Percentiles rank a stretch among this genome's conserved stretches.
phyloP scores from a whole-genome alignment of 2,113 vertebrate species.

The Neogale vison region DNA sequence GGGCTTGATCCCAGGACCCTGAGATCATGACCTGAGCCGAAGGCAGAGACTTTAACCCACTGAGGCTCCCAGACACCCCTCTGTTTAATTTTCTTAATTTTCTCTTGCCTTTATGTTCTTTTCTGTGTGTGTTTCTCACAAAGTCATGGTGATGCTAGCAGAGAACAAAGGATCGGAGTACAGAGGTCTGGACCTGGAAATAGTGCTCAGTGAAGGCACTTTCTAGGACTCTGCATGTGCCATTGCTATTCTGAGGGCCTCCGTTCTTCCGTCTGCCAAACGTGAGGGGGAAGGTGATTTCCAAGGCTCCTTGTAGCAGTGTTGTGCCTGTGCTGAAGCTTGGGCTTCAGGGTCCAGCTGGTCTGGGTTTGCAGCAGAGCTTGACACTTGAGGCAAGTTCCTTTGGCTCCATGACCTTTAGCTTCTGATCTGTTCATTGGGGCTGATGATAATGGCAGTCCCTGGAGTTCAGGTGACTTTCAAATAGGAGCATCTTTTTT shows the following conservation, averaged over 20 bases:
- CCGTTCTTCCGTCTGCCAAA: background rate
- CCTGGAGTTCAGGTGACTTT: background rate
- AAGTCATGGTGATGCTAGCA: background rate
- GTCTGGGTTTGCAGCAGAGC: background rate
- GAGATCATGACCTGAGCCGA: too few species aligned
- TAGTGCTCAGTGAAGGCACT: background rate
- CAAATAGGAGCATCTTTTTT: accelerated
- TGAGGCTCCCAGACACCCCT: too few species aligned
- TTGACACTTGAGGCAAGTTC: background rate
- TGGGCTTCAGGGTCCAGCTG: background rate
- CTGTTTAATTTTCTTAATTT: too few species aligned
- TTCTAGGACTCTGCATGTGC: accelerated
- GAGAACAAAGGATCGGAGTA: background rate
- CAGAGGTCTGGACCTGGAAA: background rate
- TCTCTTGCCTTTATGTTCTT: background rate
- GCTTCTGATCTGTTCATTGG: background rate
- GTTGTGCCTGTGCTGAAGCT: background rate
- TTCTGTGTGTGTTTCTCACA: background rate
- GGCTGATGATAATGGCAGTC: background rate
- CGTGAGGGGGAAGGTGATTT: accelerated
- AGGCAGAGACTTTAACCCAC: too few species aligned
- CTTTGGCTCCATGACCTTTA: background rate
- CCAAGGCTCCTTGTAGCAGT: background rate
- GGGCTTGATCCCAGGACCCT: too few species aligned
- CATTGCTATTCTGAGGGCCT: background rate